Evolutionary conservation across 1,140 invertebrate species (phyloP).

Genomic region (Papilio helenus): DNA sequence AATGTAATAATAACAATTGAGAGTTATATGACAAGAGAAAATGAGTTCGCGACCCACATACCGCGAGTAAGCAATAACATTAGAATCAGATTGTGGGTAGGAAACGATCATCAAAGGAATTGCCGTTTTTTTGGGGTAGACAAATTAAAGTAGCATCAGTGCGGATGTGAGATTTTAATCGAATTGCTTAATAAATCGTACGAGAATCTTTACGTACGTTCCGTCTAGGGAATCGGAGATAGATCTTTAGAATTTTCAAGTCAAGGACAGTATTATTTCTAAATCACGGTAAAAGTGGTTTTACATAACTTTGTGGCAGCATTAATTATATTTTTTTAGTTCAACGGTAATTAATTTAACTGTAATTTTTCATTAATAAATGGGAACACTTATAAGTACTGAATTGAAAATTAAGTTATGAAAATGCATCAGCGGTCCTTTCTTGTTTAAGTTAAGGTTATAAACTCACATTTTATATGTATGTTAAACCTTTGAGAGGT

Average conservation of each 20-base stretch:
- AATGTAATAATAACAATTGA: not conserved
- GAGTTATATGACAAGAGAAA: constrained; percentile 15
- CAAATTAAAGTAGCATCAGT: not conserved
- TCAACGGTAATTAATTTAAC: no score
- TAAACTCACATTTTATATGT: not conserved
- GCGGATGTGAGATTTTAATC: not conserved
- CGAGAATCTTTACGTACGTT: not conserved
- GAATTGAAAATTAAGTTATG: no score
- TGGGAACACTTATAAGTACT: not conserved
- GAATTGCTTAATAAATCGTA: not conserved
- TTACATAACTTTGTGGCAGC: no score
- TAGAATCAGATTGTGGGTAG: constrained; percentile 3
- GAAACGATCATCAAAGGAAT: not conserved
- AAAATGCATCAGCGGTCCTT: no score
- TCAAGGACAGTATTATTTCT: no score
- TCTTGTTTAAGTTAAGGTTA: no score
- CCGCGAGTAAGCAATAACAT: not conserved
- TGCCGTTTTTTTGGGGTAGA: constrained; percentile 2
- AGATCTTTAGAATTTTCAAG: not conserved
- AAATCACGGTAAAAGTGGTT: no score
- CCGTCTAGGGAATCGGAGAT: not conserved
- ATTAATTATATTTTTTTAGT: no score
- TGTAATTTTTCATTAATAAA: not conserved
- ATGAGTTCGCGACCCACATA: constrained; percentile 1
- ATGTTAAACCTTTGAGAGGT: not conserved